Percentiles rank a stretch among this genome's conserved stretches.
Evolutionary conservation across 2,113 vertebrate species (phyloP).

Genomic region (Vulpes ferrilata): DNA sequence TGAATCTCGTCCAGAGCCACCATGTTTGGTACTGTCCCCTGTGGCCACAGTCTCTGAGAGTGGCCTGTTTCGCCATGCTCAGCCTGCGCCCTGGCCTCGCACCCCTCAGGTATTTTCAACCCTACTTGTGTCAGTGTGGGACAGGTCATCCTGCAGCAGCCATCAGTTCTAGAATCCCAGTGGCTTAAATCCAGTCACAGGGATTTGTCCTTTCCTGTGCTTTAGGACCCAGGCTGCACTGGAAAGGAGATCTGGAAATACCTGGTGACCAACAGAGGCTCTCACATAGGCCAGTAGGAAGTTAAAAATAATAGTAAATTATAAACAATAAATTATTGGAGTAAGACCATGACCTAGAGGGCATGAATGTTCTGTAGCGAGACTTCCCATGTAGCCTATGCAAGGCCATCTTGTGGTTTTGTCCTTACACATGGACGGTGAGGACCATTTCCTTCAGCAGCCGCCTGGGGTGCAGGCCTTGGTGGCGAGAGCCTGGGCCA

Average conservation of each 20-base stretch:
- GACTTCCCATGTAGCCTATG: not conserved
- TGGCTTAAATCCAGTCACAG: not conserved
- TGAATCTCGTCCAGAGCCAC: not conserved
- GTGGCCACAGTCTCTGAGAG: not conserved
- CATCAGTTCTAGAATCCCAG: no score
- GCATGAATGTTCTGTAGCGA: not conserved
- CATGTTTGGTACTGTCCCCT: fast-evolving
- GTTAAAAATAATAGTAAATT: not conserved
- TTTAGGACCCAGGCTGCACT: no score
- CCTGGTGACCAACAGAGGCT: not conserved
- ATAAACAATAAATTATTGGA: not conserved
- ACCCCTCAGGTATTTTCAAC: not conserved
- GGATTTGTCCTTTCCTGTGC: not conserved
- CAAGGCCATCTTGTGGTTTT: not conserved
- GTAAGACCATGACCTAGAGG: not conserved
- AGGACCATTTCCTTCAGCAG: not conserved
- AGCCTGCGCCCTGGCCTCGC: not conserved
- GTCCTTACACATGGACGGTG: fast-evolving
- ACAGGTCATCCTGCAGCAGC: not conserved
- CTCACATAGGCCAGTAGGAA: not conserved
- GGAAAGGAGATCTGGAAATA: not conserved
- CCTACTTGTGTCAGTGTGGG: not conserved
- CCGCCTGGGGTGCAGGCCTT: not conserved
- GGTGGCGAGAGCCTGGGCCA: not conserved
- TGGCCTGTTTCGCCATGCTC: fast-evolving